Conservation (phyloP, 1,140 invertebrate species). For the Popillia japonica region DNA sequence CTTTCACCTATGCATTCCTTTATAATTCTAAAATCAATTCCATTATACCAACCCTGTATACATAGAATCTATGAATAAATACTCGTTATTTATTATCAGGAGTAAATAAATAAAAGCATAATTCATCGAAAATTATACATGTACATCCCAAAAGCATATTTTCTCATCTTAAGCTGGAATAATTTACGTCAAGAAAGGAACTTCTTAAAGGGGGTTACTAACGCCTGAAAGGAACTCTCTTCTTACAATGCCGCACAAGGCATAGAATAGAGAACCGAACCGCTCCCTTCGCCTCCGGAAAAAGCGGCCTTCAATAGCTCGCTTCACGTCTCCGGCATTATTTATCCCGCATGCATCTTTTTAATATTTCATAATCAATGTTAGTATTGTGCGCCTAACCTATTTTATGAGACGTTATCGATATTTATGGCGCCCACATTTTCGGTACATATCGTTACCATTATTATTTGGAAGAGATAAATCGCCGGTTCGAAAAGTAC, state of each 20-base stretch:
- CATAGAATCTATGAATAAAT: too few species aligned
- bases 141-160: neutral
- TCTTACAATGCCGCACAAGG: neutral
- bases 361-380: conserved; percentile 35
- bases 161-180: neutral
- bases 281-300: neutral
- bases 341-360: conserved; percentile 30
- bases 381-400: neutral
- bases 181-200: neutral
- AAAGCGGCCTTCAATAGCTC: neutral
- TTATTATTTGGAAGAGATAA: conserved; percentile 30
- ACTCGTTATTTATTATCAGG: too few species aligned
- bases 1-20: too few species aligned
- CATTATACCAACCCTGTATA: too few species aligned
- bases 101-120: neutral
- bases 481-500: neutral
- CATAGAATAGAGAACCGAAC: neutral
- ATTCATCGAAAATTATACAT: neutral
- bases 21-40: too few species aligned
- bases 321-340: neutral
- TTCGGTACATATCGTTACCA: conserved; percentile 11
- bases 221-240: neutral
- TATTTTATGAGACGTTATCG: conserved; percentile 20
- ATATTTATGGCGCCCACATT: conserved; percentile 25
- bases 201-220: neutral